Evolutionary conservation across 1,140 invertebrate genomes (phyloP), one percentile per base, ranked within the genome.

Genomic region (Drosophila persimilis): DNA sequence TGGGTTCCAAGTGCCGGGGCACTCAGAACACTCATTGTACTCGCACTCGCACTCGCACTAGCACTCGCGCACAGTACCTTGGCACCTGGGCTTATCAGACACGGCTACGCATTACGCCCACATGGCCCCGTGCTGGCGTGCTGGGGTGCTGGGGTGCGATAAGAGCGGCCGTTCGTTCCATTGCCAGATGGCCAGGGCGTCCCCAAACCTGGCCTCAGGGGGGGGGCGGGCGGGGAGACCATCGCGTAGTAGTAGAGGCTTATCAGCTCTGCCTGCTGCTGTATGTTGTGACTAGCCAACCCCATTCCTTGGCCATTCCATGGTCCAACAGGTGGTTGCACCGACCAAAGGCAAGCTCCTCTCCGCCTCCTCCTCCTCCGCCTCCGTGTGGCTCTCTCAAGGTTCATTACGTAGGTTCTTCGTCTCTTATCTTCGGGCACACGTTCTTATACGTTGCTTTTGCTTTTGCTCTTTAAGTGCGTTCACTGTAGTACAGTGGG

Each of bases 271-370:
- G 72, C 59, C 71, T 75, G 43, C 60, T 76, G 24, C 56, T 61
- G 46, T 63, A 58, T 79, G 70, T 73, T 79, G 69, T 80, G 45
- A 51, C 58, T 67, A 43, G 20, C 66, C 74, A 67, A 67, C 65
- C 59, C 46, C 46, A 61, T 58, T 58, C 26, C 53, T 44, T 20
- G 50, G 50, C 63, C 62, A 66, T 62, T 24, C 45, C 57, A 69
- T 57, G 43, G 35, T 13, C 66, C 47, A 88, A 88, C 81, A 86
- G 81, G 81, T 86, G 81, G 81, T 86, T 86, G 81, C 81, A 88
- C 81, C 81, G 70, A 44, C 46, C 46, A 58, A 58, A 20, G 20
- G 50, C 55, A 52, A 0, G 24, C 24, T 24, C 3, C 24, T 26
- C 24, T 5, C 24, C 24, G 17, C 0, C 24, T 26, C 24, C 24